A percentile compares a stretch with the other conserved stretches of the same genome.
Evolutionary conservation across 2,113 vertebrate species (phyloP).

Genomic region (Vicugna pacos): DNA sequence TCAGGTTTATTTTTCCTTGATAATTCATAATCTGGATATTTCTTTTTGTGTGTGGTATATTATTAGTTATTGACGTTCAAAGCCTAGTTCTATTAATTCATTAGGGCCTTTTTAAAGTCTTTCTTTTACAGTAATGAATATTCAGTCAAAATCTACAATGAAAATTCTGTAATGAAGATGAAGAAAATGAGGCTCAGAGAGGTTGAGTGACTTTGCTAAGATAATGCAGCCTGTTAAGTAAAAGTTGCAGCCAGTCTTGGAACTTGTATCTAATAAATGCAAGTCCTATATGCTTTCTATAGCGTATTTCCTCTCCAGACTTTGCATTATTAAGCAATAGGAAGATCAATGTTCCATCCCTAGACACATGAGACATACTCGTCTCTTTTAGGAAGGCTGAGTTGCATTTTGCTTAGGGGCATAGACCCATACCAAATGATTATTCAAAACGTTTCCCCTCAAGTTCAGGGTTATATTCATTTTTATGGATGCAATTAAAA

Average conservation of each 20-base stretch:
- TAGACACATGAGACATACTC: background rate
- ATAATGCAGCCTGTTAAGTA: background rate
- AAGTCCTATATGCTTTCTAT: background rate
- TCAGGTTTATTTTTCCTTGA: conserved; percentile 16
- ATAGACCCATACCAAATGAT: conserved; percentile 27
- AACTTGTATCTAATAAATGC: background rate
- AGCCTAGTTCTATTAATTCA: background rate
- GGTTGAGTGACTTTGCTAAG: conserved; percentile 25
- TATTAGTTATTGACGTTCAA: background rate
- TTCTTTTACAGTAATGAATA: background rate
- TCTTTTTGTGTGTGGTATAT: background rate
- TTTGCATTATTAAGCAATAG: background rate
- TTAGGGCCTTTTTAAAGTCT: background rate
- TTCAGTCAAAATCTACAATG: background rate
- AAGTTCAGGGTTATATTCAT: conserved; percentile 34
- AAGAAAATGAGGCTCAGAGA: conserved; percentile 6
- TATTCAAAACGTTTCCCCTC: conserved; percentile 4
- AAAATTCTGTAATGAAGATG: background rate
- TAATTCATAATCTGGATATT: conserved; percentile 32
- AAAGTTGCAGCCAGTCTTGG: background rate
- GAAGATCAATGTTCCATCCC: background rate
- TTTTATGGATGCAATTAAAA: conserved; percentile 38
- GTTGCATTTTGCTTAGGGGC: conserved; percentile 35
- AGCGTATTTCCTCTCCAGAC: background rate
- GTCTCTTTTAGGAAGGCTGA: conserved; percentile 32